Base-by-base conservation (phyloP, 2,113 vertebrate genomes). In the Rhinogobius similis region DNA sequence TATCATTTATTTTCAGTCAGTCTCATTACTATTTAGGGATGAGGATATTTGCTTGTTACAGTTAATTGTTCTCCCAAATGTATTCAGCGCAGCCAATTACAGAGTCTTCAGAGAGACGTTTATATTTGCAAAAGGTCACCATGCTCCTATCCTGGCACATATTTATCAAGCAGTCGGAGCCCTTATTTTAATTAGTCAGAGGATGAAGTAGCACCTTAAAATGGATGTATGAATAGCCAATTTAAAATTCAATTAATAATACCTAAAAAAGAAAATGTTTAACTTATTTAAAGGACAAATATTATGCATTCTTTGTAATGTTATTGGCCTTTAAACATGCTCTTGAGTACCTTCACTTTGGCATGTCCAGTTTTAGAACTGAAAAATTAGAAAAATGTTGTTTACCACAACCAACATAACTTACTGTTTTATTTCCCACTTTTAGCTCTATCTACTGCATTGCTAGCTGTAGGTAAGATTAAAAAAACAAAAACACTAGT, bases 21-120 rank as follows among this genome's bases (percentile, higher is more conserved):
- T 78, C 63, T 48, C 65, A 50, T 73, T 78, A 70, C 63, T 82
- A 79, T 86, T 82, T 65, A 66, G 73, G 70, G 72, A 82, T 68
- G 59, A 68, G 61, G 69, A 79, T 82, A 86, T 81, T 83, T 80
- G 78, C 86, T 84, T 86, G 82, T 87, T 87, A 81, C 70, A 68
- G 46, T 87, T 92, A 92, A 92, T 90, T 88, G 81, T 87, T 83
- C 79, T 90, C 88, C 87, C 86, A 0, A 11, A 71, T 76, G 82
- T 77, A 73, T 87, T 83, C 63, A 71, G 62, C 36, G 68, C 44
- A 83, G 82, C 82, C 87, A 90, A 91, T 91, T 92, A 88, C 58
- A 83, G 67, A 24, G 67, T 87, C 81, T 83, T 83, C 75, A 74
- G 70, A 75, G 76, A 83, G 80, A 85, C 80, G 82, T 86, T 87